Evolutionary conservation across 53 echinoderm and acorn worm genomes (phyloP).

Genomic region (Henricia sp.): DNA sequence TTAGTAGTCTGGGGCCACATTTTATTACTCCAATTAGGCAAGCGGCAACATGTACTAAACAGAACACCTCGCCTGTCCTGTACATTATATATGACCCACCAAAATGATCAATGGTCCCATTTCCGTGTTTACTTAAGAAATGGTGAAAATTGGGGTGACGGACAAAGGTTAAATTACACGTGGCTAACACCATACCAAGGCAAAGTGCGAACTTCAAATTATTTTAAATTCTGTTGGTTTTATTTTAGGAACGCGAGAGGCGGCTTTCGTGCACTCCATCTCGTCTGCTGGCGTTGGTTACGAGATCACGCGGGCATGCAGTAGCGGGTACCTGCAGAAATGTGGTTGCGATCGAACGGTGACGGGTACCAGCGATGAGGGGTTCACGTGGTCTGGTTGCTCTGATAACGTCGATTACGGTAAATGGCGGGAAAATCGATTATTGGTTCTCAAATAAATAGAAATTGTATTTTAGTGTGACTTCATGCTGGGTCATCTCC

Average conservation of each 20-base stretch:
- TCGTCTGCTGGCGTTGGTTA: conserved; percentile 94
- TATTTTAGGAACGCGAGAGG: conserved; percentile 95
- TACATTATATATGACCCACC: too few relatives aligned
- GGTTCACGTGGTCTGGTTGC: conserved; percentile 97
- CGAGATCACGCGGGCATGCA: conserved; percentile 91
- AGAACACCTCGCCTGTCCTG: background rate
- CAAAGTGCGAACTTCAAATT: too few relatives aligned
- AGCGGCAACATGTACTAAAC: conserved; percentile 36
- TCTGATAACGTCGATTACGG: conserved; percentile 97
- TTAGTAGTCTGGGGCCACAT: conserved; percentile 3
- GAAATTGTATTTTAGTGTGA: too few relatives aligned
- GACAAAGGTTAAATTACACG: too few relatives aligned
- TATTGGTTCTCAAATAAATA: too few relatives aligned
- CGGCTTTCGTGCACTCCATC: conserved; percentile 95
- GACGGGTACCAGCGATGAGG: conserved; percentile 83
- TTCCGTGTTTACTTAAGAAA: too few relatives aligned
- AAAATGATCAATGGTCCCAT: too few relatives aligned
- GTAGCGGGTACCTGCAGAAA: conserved; percentile 89
- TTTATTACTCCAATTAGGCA: conserved; percentile 45
- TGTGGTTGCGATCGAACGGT: conserved; percentile 98
- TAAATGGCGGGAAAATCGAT: background rate
- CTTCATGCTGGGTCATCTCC: too few relatives aligned
- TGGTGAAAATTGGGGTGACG: too few relatives aligned
- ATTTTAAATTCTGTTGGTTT: too few relatives aligned
- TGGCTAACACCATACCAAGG: too few relatives aligned